phyloP scores from a whole-genome alignment of 2,797 vertebrate genomes.

The Malacoctenus gilli region DNA sequence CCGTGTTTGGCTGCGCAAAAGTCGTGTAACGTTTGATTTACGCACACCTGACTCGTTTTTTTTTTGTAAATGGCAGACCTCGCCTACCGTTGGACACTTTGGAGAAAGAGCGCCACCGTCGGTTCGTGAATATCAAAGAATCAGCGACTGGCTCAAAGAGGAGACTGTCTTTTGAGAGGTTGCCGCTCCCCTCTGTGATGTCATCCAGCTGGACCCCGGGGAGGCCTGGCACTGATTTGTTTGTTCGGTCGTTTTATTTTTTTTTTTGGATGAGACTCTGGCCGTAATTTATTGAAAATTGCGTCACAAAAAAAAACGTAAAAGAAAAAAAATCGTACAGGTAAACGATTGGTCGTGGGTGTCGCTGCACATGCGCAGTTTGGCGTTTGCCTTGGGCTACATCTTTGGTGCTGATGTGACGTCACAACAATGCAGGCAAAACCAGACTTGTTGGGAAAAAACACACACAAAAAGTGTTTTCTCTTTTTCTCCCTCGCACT shows the following conservation, averaged over 20 bases:
- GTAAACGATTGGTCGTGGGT: neutral
- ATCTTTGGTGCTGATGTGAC: slow-evolving; percentile 33
- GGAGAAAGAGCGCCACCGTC: slow-evolving; percentile 67
- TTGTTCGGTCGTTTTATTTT: neutral
- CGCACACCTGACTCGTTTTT: slow-evolving; percentile 61
- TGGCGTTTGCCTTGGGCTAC: neutral
- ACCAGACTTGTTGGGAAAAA: neutral
- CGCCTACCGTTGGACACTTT: slow-evolving; percentile 24
- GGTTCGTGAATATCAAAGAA: slow-evolving; percentile 69
- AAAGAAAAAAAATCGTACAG: neutral
- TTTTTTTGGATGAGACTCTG: neutral
- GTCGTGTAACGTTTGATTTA: slow-evolving; percentile 56
- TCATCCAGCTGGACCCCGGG: neutral
- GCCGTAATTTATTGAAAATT: too few species aligned
- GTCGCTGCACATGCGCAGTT: slow-evolving; percentile 23
- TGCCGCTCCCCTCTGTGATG: slow-evolving; percentile 19
- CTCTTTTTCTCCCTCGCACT: too few species aligned
- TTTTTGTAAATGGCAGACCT: slow-evolving; percentile 31
- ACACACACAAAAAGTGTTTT: neutral
- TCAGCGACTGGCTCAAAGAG: slow-evolving; percentile 47
- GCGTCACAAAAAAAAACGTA: too few species aligned
- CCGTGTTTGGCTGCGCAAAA: slow-evolving; percentile 61
- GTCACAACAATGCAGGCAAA: slow-evolving; percentile 1
- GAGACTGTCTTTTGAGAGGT: slow-evolving; percentile 24
- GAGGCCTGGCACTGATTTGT: neutral